Evolutionary conservation across 23 tunicate species (phyloP).

Genomic region (Ascidia mentula): DNA sequence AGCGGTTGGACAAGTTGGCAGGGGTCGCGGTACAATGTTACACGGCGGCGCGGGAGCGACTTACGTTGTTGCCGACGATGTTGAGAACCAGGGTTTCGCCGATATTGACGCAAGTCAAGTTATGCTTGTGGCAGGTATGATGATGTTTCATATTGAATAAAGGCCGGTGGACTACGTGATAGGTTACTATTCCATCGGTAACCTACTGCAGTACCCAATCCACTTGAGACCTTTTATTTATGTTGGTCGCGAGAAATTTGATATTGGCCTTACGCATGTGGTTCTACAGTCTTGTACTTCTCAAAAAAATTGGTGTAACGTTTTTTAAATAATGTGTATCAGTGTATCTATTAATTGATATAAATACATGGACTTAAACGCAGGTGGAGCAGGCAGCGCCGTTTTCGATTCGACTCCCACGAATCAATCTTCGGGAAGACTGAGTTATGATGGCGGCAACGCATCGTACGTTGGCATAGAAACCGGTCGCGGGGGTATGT

Average conservation of each 20-base stretch:
- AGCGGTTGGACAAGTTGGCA: conserved; percentile 89
- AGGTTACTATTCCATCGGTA: too few species aligned
- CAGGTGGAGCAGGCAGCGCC: conserved; percentile 77
- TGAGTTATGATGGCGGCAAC: conserved; percentile 63
- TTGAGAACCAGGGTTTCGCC: conserved; percentile 1
- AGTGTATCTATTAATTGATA: too few species aligned
- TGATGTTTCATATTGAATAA: too few species aligned
- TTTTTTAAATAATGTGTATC: too few species aligned
- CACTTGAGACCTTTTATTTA: too few species aligned
- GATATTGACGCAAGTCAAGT: conserved; percentile 20
- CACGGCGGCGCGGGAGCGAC: conserved; percentile 91
- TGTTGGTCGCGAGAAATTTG: too few species aligned
- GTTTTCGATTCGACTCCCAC: neutral
- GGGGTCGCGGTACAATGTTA: conserved; percentile 26
- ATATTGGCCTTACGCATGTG: too few species aligned
- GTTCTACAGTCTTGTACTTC: too few species aligned
- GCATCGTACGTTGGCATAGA: conserved; percentile 56
- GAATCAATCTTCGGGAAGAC: conserved; percentile 20
- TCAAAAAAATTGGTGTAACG: too few species aligned
- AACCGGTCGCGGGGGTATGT: conserved; percentile 79
- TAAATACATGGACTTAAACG: too few species aligned
- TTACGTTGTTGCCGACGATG: conserved; percentile 63
- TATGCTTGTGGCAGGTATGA: conserved; percentile 67
- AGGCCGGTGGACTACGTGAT: too few species aligned
- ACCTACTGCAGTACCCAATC: too few species aligned